Percentiles rank a stretch among this genome's conserved stretches.
phyloP scores from a whole-genome alignment of 2,113 vertebrate genomes.

The Marmota monax region DNA sequence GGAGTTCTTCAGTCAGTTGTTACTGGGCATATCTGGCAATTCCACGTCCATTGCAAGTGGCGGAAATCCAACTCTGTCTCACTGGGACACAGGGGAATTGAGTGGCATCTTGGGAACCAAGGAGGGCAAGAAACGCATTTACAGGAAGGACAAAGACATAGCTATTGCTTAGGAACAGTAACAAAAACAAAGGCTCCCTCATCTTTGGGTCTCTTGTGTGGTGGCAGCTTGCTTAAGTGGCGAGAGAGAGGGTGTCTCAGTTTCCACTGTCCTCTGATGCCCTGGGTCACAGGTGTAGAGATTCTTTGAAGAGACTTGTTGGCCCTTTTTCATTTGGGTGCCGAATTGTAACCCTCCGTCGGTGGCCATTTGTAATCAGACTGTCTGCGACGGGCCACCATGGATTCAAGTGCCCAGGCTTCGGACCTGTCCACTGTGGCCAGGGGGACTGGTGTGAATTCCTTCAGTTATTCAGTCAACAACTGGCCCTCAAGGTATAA shows the following conservation, averaged over 20 bases:
- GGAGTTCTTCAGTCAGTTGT: neutral
- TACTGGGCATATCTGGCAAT: neutral
- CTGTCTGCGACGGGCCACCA: no score
- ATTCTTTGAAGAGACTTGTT: neutral
- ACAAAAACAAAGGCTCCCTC: neutral
- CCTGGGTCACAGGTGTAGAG: neutral
- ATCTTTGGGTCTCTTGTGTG: neutral
- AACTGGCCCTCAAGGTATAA: neutral
- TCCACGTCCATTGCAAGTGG: neutral
- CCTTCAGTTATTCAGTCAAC: neutral
- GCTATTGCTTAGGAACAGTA: neutral
- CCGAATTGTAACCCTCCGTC: neutral
- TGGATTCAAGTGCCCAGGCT: neutral
- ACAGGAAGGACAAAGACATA: neutral
- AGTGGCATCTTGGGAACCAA: neutral
- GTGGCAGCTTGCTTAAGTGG: neutral
- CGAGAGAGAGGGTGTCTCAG: neutral
- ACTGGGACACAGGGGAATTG: neutral
- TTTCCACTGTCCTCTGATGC: neutral
- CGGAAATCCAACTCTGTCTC: conserved; percentile 34
- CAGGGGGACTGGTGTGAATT: neutral
- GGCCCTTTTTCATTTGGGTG: neutral
- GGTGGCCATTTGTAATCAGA: neutral
- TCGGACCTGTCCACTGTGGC: neutral
- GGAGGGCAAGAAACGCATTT: neutral